Evolutionary conservation across 2,888 invertebrate species (phyloP).

Genomic region (Epistrophe grossulariae): DNA sequence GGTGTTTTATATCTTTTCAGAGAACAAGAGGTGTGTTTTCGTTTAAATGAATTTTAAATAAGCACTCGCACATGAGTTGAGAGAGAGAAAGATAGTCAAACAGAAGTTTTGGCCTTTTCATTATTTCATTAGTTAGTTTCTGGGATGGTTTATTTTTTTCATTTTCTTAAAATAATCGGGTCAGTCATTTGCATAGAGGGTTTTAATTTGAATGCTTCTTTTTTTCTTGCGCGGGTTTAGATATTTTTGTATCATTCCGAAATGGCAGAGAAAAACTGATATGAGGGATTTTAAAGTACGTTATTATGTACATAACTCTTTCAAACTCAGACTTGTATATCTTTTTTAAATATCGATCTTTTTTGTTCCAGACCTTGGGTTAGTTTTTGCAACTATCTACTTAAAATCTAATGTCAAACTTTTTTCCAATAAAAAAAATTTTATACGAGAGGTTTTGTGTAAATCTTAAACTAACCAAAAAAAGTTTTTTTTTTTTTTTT

Average conservation of each 20-base stretch:
- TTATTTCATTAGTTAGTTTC: constrained; percentile 8
- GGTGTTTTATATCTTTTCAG: neutral
- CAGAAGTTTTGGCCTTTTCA: neutral
- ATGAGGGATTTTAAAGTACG: too few relatives aligned
- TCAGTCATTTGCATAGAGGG: neutral
- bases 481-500: too few relatives aligned
- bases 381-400: too few relatives aligned
- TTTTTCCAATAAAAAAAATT: too few relatives aligned
- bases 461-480: too few relatives aligned
- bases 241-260: neutral
- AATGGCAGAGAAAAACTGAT: too few relatives aligned
- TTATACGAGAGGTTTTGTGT: too few relatives aligned
- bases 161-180: neutral
- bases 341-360: too few relatives aligned
- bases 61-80: neutral
- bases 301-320: too few relatives aligned
- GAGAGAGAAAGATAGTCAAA: neutral
- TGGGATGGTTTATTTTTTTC: neutral
- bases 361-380: too few relatives aligned
- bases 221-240: neutral
- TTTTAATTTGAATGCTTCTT: neutral
- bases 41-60: constrained; percentile 11
- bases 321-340: too few relatives aligned
- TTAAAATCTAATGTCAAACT: too few relatives aligned
- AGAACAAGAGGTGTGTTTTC: neutral